phyloP scores from a whole-genome alignment of 1,140 invertebrate species.

The Scaptomyza montana region DNA sequence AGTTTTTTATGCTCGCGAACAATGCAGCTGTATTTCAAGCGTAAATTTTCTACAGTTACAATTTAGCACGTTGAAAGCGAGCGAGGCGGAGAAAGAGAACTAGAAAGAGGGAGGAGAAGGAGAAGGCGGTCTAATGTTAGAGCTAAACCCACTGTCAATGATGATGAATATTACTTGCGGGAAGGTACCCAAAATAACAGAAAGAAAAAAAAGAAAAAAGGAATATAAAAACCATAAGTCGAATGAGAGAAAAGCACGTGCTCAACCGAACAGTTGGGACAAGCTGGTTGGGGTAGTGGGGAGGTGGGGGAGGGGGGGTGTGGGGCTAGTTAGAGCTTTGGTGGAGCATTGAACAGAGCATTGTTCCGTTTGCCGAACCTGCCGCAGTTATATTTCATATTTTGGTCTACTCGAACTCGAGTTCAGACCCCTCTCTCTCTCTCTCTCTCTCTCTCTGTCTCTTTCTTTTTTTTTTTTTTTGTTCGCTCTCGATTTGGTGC shows the following conservation, averaged over 20 bases:
- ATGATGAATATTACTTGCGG: conserved; percentile 65
- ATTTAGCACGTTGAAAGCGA: conserved; percentile 29
- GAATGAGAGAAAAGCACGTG: conserved; percentile 58
- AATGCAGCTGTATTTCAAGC: conserved; percentile 60
- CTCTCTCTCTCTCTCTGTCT: not conserved
- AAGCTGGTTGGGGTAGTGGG: not conserved
- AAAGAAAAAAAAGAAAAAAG: not conserved
- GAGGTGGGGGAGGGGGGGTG: too few relatives aligned
- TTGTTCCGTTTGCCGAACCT: conserved; percentile 53
- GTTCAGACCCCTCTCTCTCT: not conserved
- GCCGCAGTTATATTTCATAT: conserved; percentile 79
- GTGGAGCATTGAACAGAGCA: conserved; percentile 50
- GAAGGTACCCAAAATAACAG: not conserved
- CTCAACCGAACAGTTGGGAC: not conserved
- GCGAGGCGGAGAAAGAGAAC: not conserved
- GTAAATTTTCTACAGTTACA: conserved; percentile 66
- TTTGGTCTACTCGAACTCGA: conserved; percentile 25
- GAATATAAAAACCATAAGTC: conserved; percentile 19
- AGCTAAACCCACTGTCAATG: conserved; percentile 52
- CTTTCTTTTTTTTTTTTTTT: conserved; percentile 8
- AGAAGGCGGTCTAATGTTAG: conserved; percentile 53
- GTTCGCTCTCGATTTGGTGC: conserved; percentile 67
- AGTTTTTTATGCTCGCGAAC: conserved; percentile 58
- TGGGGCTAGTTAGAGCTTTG: not conserved
- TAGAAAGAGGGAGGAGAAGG: conserved; percentile 1